Base-by-base conservation (phyloP, 2,113 vertebrate species). In the Oncorhynchus keta region DNA sequence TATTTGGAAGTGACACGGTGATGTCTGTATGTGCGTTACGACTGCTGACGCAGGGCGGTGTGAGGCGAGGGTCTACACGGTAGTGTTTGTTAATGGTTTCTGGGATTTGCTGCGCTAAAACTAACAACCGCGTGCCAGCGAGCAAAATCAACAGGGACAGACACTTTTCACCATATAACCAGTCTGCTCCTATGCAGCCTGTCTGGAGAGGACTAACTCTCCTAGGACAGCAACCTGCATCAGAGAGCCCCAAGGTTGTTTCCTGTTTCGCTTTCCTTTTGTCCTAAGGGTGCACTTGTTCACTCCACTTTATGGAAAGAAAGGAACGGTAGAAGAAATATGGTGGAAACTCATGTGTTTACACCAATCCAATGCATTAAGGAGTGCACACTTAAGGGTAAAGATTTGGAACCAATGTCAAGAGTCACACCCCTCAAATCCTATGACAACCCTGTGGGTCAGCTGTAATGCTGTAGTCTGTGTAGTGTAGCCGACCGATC, bases 41-140 rank as follows among this genome's bases (percentile, higher is more conserved):
- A 7, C 14, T 55, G 51, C 51, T 55, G 51, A 55, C 14, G 1
- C 51, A 55, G 16, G 16, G 14, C 13, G 51, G 30, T 16, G 24
- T 14, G 5, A 62, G 57, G 20, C 16, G 20, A 6, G 30, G 8
- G 64, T 79, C 74, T 8, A 70, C 76, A 78, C 7, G 70, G 71
- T 61, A 80, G 64, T 83, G 76, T 61, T 80, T 24, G 65, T 55
- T 45, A 79, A 30, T 51, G 76, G 68, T 57, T 73, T 73, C 85
- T 71, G 75, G 73, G 51, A 14, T 55, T 55, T 18, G 78, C 72
- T 73, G 55, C 72, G 84, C 78, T 86, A 90, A 89, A 93, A 88
- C 83, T 92, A 79, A 80, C 92, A 89, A 80, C 61, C 75, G 45
- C 39, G 74, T 90, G 90, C 80, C 70, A 85, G 78, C 7, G 70